Conservation (phyloP, 2,113 vertebrate genomes). For the Gasterosteus aculeatus region DNA sequence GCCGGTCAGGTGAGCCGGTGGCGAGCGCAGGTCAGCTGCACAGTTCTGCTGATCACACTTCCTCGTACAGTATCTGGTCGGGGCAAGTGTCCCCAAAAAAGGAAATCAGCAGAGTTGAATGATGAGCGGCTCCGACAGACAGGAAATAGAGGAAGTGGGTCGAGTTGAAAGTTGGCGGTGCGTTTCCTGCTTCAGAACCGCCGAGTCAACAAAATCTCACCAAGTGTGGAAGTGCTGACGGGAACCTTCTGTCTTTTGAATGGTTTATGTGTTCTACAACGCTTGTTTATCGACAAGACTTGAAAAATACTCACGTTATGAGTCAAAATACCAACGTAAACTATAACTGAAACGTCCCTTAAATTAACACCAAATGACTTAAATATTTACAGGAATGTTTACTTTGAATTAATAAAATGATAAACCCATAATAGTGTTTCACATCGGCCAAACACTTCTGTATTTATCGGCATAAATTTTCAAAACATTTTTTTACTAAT, state of each 20-base stretch:
- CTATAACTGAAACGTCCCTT: neutral
- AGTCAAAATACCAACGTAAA: neutral
- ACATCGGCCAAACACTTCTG: neutral
- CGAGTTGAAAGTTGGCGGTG: conserved; percentile 26
- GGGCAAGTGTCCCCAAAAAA: conserved; percentile 25
- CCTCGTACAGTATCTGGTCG: conserved; percentile 59
- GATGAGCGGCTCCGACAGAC: conserved; percentile 18
- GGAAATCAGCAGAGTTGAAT: conserved; percentile 48
- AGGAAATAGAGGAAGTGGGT: conserved; percentile 67
- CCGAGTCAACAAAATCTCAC: conserved; percentile 55
- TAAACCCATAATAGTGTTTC: neutral
- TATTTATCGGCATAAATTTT: too few relatives aligned
- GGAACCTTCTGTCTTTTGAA: neutral
- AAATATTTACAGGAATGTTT: neutral
- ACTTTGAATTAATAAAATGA: neutral
- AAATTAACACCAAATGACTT: neutral
- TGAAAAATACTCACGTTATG: neutral
- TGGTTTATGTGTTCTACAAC: conserved; percentile 4
- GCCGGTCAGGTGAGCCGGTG: conserved; percentile 19
- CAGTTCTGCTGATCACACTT: conserved; percentile 64
- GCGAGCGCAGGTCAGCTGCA: conserved; percentile 16
- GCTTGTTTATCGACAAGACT: neutral
- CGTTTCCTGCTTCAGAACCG: conserved; percentile 15
- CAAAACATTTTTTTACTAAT: too few relatives aligned
- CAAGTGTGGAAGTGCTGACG: conserved; percentile 37